These are phyloP conservation scores for Vannuccia rotundouncinata DNA, from an alignment of 2,888 invertebrate genomes.

Conservation along the genomic window DNA sequence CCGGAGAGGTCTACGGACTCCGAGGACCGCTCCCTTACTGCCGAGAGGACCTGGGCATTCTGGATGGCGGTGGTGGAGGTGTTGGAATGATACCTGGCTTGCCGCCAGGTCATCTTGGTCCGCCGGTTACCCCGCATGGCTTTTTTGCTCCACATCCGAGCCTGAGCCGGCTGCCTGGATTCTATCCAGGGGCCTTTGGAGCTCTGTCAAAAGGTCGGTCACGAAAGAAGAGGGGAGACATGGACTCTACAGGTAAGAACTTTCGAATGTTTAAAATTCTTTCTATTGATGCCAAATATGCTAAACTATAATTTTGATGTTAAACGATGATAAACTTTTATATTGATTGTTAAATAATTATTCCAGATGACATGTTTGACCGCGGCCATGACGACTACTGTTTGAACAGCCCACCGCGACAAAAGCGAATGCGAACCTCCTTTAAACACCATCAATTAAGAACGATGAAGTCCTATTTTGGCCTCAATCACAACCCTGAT, in stretches of 20 bases:
- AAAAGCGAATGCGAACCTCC: conserved; percentile 94
- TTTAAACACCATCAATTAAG: conserved; percentile 97
- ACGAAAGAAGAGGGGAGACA: background rate
- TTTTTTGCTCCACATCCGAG: background rate
- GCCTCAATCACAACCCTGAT: conserved; percentile 97
- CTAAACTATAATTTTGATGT: too few species aligned
- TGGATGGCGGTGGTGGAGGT: conserved; percentile 51
- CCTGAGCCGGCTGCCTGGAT: background rate
- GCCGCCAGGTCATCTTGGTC: background rate
- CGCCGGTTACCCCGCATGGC: background rate
- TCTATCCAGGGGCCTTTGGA: background rate
- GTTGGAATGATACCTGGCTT: background rate
- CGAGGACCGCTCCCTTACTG: conserved; percentile 75
- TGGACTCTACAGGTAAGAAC: background rate
- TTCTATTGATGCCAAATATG: too few species aligned
- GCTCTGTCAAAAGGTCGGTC: background rate
- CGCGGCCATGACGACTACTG: conserved; percentile 30
- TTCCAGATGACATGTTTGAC: conserved; percentile 1
- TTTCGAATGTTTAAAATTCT: too few species aligned
- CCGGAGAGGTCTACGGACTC: conserved; percentile 85
- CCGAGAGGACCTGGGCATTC: conserved; percentile 68
- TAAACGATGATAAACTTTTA: too few species aligned
- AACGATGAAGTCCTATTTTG: conserved; percentile 98
- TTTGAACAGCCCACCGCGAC: conserved; percentile 42
- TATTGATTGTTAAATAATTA: too few species aligned